Conservation (phyloP, 2,113 vertebrate species). For the Ivindomyrus marchei region DNA sequence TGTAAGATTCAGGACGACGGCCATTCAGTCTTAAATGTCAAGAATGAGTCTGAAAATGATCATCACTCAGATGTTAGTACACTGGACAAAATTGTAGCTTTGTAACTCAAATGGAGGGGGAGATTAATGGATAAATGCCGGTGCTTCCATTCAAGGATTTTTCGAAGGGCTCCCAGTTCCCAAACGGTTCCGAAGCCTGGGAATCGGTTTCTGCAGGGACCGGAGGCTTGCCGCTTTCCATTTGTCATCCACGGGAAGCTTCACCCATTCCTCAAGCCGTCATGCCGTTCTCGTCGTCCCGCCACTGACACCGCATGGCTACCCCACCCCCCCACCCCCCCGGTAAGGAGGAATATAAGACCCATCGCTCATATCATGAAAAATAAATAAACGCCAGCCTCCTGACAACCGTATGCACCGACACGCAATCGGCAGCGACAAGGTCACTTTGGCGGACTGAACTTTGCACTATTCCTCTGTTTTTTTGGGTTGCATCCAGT, state of each 20-base stretch:
- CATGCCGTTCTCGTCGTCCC: neutral
- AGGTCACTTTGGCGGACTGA: neutral
- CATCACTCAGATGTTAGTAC: neutral
- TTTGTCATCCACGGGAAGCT: conserved; percentile 10
- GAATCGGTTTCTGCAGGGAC: neutral
- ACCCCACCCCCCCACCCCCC: neutral
- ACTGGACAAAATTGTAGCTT: neutral
- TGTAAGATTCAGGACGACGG: neutral
- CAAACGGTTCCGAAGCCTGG: neutral
- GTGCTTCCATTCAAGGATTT: neutral
- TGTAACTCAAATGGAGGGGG: neutral
- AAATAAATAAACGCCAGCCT: conserved; percentile 3
- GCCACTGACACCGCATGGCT: neutral
- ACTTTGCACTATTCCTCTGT: neutral
- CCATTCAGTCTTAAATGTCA: neutral
- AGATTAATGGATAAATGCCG: neutral
- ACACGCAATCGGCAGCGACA: neutral
- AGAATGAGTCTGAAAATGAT: neutral
- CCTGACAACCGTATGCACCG: neutral
- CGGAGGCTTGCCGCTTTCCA: neutral
- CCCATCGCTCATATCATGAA: conserved; percentile 7
- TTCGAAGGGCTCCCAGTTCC: neutral
- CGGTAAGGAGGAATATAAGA: neutral
- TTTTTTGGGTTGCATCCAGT: neutral
- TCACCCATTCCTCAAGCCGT: conserved; percentile 6